Evolutionary conservation across 2,888 invertebrate genomes (phyloP), one percentile per base, ranked within the genome.

Genomic region (Hyposoter dolosus): DNA sequence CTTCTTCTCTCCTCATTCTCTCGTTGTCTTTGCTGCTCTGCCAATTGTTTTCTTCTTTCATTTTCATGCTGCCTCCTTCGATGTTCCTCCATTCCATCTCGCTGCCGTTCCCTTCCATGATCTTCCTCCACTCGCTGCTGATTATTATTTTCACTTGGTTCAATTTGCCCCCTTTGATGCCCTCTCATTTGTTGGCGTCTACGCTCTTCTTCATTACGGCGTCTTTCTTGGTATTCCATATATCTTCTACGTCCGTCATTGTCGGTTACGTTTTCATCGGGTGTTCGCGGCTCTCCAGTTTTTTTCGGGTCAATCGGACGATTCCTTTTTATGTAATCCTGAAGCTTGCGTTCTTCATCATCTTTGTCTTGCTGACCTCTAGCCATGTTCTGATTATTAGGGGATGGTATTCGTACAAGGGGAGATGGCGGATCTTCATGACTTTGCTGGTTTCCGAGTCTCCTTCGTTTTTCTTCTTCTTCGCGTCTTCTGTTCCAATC

Each of bases 261-360:
- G 15, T 74, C 45, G 32, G 53, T 43, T 68, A 35, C 69, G 40
- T 45, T 83, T 47, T 75, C 85, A 7, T 74, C 69, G 3, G 83
- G 66, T n/a, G 53, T 60, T 50, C 28, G 66, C 50, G 53, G 78
- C 71, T 63, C 40, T 10, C 43, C 45, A 17, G n/a, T 28, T 19
- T 60, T 82, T 28, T 75, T 84, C 19, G 66, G 66, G 56, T 88
- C 85, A 68, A 91, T 88, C 10, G 91, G 91, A 77, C 79, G 90
- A 88, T 91, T 91, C 17, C 90, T 87, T 28, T 87, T 84, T 35
- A 91, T 82, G 80, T 91, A 91, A n/a, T 89, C 89, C 12, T 77
- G 74, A 43, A 88, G 82, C 71, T 89, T 89, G 45, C 45, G 66
- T 9, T 87, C 77, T 17, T 80, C 77, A 6, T n/a, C 32, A 0